phyloP scores from a whole-genome alignment of 2,888 invertebrate genomes.

The Cataglyphis cursor region DNA sequence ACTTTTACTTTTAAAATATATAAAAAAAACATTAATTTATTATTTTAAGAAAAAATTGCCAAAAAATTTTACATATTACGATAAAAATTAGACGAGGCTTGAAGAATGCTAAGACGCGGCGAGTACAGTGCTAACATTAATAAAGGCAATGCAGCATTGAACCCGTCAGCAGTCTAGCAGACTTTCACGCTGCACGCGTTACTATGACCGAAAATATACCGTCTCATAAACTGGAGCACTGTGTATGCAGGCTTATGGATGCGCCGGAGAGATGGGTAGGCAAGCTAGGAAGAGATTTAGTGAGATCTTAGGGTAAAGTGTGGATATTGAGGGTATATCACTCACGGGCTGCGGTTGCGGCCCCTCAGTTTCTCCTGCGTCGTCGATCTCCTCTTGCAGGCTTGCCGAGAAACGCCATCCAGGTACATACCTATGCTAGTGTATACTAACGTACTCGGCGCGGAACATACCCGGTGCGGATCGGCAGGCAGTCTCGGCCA shows the following conservation, averaged over 20 bases:
- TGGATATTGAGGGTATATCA: constrained; percentile 85
- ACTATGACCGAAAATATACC: constrained; percentile 74
- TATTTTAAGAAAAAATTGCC: background rate
- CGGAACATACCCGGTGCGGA: constrained; percentile 59
- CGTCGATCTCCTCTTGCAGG: constrained; percentile 43
- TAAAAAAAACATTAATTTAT: background rate
- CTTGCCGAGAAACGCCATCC: constrained; percentile 70
- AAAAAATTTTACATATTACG: background rate
- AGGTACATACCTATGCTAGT: constrained; percentile 70
- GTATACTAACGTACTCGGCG: constrained; percentile 27
- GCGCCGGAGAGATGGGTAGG: constrained; percentile 69
- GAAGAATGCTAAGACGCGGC: background rate
- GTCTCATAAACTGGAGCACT: constrained; percentile 79
- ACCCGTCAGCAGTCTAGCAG: background rate
- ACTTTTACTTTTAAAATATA: background rate
- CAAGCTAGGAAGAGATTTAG: constrained; percentile 81
- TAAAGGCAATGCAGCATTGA: constrained; percentile 4
- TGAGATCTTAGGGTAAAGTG: constrained; percentile 84
- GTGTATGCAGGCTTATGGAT: constrained; percentile 73
- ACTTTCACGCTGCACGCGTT: constrained; percentile 23
- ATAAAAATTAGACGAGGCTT: background rate
- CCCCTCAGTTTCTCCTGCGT: constrained; percentile 53
- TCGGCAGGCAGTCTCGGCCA: constrained; percentile 69
- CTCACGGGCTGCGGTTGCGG: constrained; percentile 82
- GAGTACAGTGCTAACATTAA: background rate